Evolutionary conservation across 1,140 invertebrate genomes (phyloP).

Genomic region (Cardiocondyla obscurior): DNA sequence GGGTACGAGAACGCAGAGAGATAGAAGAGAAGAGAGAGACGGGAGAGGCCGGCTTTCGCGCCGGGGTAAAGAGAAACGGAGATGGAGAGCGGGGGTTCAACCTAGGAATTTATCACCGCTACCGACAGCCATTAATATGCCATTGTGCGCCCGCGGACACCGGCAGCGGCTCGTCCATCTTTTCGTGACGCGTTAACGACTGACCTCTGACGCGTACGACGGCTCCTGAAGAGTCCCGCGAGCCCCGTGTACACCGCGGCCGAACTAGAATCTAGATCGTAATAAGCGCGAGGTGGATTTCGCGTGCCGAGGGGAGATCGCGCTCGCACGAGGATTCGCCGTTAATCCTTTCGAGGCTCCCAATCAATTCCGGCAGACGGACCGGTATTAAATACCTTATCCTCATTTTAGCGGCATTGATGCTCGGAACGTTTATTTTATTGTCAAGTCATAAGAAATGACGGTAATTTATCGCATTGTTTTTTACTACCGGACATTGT

Average conservation of each 20-base stretch:
- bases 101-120: constrained; percentile 79
- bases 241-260: constrained; percentile 29
- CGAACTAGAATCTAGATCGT: constrained; percentile 57
- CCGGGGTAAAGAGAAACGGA: neutral
- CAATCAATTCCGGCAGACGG: constrained; percentile 26
- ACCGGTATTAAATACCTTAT: constrained; percentile 11
- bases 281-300: constrained; percentile 1
- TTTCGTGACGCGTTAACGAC: constrained; percentile 74
- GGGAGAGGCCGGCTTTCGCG: constrained; percentile 46
- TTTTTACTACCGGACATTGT: neutral
- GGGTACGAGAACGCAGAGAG: constrained; percentile 2
- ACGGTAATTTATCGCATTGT: constrained; percentile 3
- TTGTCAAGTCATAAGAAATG: constrained; percentile 11
- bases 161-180: constrained; percentile 73
- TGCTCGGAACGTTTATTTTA: neutral
- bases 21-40: constrained; percentile 15
- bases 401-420: neutral
- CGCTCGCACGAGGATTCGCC: constrained; percentile 15
- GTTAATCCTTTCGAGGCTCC: constrained; percentile 8
- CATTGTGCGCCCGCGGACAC: constrained; percentile 74
- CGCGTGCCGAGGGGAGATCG: neutral
- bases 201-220: constrained; percentile 67
- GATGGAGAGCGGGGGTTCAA: constrained; percentile 59
- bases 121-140: constrained; percentile 81
- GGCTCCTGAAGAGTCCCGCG: constrained; percentile 50